Conservation (phyloP, 2,113 vertebrate species). For the Manacus vitellinus region DNA sequence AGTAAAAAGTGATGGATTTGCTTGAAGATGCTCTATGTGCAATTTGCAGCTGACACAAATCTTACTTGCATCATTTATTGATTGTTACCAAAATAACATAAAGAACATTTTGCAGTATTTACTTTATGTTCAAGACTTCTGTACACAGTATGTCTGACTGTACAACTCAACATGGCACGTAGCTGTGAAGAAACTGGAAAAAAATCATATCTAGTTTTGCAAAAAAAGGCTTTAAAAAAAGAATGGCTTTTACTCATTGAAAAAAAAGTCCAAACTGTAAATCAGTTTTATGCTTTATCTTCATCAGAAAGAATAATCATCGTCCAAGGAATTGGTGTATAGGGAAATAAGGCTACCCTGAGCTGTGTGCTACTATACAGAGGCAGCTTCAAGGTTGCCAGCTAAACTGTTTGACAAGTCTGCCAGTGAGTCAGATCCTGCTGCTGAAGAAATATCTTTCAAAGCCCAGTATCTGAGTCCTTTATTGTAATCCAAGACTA, state of each 20-base stretch:
- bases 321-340: not conserved
- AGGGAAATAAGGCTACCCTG: constrained; percentile 20
- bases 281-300: not conserved
- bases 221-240: not conserved
- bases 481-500: constrained; percentile 18
- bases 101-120: not conserved
- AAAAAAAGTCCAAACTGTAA: not conserved
- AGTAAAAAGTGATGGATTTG: not conserved
- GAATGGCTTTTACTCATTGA: not conserved
- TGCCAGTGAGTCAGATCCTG: constrained; percentile 44
- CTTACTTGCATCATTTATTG: not conserved
- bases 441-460: constrained; percentile 50
- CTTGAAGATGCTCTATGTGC: not conserved
- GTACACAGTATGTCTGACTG: not conserved
- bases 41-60: not conserved
- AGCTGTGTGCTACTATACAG: not conserved
- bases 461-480: constrained; percentile 39
- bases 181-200: not conserved
- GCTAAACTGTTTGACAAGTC: constrained; percentile 37
- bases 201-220: not conserved
- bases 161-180: not conserved
- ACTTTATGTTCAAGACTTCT: not conserved
- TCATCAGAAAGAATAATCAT: not conserved
- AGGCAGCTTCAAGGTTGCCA: constrained; percentile 39
- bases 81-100: not conserved